Evolutionary conservation across 2,113 vertebrate species (phyloP).

Genomic region (Oreocharis arfaki): DNA sequence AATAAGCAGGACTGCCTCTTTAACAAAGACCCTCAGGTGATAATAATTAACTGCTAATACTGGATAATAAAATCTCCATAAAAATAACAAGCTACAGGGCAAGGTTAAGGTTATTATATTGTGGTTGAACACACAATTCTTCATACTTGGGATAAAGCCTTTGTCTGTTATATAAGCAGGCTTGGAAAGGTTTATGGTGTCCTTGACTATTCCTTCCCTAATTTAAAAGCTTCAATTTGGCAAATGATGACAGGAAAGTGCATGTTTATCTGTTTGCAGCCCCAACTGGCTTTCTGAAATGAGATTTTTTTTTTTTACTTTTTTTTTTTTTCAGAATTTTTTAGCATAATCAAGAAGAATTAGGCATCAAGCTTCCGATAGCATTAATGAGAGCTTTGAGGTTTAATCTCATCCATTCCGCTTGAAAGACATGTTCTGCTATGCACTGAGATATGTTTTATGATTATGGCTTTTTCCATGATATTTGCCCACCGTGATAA

Average conservation of each 20-base stretch:
- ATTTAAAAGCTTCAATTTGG: constrained; percentile 56
- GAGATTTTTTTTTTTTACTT: not conserved
- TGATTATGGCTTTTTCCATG: not conserved
- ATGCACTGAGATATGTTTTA: not conserved
- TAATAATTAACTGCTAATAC: constrained; percentile 53
- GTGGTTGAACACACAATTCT: not conserved
- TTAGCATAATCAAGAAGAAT: constrained; percentile 50
- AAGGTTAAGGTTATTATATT: constrained; percentile 27
- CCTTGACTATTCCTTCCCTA: constrained; percentile 41
- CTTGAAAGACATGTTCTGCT: constrained; percentile 40
- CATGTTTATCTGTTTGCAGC: constrained; percentile 27
- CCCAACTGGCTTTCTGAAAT: constrained; percentile 29
- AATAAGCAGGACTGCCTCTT: not conserved
- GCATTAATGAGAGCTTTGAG: constrained; percentile 55
- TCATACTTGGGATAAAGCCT: constrained; percentile 22
- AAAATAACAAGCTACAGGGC: constrained; percentile 36
- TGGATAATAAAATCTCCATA: constrained; percentile 52
- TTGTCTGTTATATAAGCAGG: constrained; percentile 48
- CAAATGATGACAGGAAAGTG: constrained; percentile 48
- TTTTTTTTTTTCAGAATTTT: not conserved
- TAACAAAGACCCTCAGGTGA: constrained; percentile 10
- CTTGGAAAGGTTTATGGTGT: constrained; percentile 46
- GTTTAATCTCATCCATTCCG: constrained; percentile 43
- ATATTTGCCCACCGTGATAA: constrained; percentile 20
- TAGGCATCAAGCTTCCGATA: constrained; percentile 10